Evolutionary conservation across 2,113 vertebrate species (phyloP).

Genomic region (Aptenodytes forsteri): DNA sequence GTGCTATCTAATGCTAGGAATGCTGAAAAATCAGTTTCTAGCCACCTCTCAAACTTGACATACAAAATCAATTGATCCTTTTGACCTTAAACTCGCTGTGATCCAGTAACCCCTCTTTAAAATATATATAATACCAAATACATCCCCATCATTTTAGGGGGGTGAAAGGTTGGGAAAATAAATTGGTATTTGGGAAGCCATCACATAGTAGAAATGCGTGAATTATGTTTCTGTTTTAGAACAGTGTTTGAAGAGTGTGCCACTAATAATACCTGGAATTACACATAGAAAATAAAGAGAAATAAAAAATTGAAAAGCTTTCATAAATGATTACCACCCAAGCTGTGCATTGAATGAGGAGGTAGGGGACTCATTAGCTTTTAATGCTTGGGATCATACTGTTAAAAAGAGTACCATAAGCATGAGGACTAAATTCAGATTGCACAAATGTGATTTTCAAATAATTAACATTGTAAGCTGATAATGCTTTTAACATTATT

Average conservation of each 20-base stretch:
- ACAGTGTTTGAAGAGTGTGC: not conserved
- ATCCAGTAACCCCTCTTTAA: not conserved
- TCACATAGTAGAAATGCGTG: not conserved
- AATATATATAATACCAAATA: not conserved
- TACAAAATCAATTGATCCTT: not conserved
- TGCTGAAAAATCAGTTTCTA: not conserved
- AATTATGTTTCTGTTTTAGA: not conserved
- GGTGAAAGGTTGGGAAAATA: conserved; percentile 6
- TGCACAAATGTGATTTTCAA: not conserved
- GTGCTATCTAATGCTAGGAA: not conserved
- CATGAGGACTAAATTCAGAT: not conserved
- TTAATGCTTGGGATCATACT: not conserved
- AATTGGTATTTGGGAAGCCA: not conserved
- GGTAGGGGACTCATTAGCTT: not conserved
- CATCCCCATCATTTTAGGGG: not conserved
- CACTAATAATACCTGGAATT: not conserved
- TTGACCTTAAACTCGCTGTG: not conserved
- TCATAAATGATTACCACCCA: not conserved
- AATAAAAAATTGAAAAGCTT: not conserved
- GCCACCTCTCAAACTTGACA: not conserved
- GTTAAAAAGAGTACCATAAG: not conserved
- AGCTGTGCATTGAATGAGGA: not conserved
- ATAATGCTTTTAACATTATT: not conserved
- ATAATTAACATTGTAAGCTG: not conserved
- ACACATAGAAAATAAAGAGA: not conserved